Evolutionary conservation across 2,888 invertebrate genomes (phyloP), one percentile per base, ranked within the genome.

Genomic region (Schrankia costaestrigalis): DNA sequence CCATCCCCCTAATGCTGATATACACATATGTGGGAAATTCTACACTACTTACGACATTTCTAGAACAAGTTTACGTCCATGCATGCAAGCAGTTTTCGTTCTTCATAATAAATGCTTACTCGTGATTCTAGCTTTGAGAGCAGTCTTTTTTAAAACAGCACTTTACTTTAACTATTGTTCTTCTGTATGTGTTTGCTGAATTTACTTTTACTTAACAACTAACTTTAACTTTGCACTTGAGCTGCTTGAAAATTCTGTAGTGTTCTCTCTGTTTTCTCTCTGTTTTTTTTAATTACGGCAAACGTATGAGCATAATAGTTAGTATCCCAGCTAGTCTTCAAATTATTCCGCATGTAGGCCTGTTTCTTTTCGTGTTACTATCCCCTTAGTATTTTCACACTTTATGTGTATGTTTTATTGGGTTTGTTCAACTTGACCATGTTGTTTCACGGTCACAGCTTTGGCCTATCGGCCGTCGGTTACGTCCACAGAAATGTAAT

Each of bases 181-280:
- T 15, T 10, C 8, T 27, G 3, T 17, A 27, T 27, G 11, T 11
- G 11, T 27, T n/a, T n/a, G n/a, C n/a, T n/a, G n/a, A n/a, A n/a
- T n/a, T n/a, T n/a, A n/a, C n/a, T n/a, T n/a, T n/a, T n/a, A n/a
- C n/a, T n/a, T n/a, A n/a, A n/a, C 11, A 12, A 8, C 14, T 8
- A 27, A 17, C 1, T 18, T 27, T 3, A 3, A 10, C 11, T 3
- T 25, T 25, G 9, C 14, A 15, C 26, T 15, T 6, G 10, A 27
- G 8, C 11, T 11, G 18, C 18, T 27, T 27, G 8, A 27, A 27
- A 13, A 18, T 27, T 17, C 11, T 1, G 2, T n/a, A n/a, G n/a
- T n/a, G n/a, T n/a, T n/a, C n/a, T 15, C 18, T 27, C 12, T 27
- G n/a, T 27, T 27, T 18, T 17, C 18, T 23, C n/a, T n/a, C n/a